Base-by-base conservation (phyloP, 2,113 vertebrate species). In the Probosciger aterrimus region DNA sequence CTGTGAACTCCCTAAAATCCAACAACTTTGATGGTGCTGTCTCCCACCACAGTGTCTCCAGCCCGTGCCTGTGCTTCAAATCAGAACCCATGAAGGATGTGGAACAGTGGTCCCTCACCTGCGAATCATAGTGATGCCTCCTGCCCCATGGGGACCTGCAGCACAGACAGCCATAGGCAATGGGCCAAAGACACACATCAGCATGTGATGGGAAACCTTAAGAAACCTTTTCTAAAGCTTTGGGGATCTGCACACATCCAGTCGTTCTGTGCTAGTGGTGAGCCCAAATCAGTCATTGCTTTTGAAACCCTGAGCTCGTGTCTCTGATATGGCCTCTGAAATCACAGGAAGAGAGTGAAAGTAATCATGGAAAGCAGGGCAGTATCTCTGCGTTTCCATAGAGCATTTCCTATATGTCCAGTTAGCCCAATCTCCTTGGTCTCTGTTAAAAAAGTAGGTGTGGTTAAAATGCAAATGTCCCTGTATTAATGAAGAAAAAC, bases 401-500 rank as follows among this genome's bases (percentile, higher is more conserved):
- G 14, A n/a, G 35, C 57, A 59, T 59, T 25, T 25, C 16, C 8
- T 4, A 2, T 4, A 3, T 50, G 35, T 6, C 43, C 82, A 24
- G 41, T 1, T 33, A 76, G 47, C 50, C 70, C 70, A 6, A 13
- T 3, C 43, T 17, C 2, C 55, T 11, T 20, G 22, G 31, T 11
- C 35, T 44, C 50, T 18, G 2, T 69, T 57, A 52, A 60, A 35
- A 18, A 63, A 33, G 6, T 33, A 31, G 60, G 41, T 31, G 35
- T 6, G 2, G 22, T 12, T 24, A 47, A 44, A 78, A 71, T 13
- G 22, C 41, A 33, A 50, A 69, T 33, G 67, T 63, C 41, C 35
- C 67, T 46, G 44, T 44, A 31, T 88, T 85, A 92, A 89, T 74
- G 77, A 91, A 74, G 90, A 82, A 82, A 91, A 78, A 46, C 13